These are phyloP conservation scores for Meta bourneti DNA, from an alignment of 2,888 invertebrate genomes.

Conservation along the genomic window DNA sequence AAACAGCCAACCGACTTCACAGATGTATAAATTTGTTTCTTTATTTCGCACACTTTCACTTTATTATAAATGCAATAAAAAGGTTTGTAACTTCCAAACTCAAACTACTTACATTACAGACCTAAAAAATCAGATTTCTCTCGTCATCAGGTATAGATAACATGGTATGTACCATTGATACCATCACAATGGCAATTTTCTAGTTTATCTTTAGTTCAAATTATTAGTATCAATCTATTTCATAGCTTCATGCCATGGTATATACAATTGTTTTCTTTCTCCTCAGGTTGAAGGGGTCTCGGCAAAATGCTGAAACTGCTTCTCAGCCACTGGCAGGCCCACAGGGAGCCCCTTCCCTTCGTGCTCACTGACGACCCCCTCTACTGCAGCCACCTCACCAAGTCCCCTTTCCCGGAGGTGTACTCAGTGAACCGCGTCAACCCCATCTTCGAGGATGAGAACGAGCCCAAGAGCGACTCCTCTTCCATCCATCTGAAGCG, in stretches of 20 bases:
- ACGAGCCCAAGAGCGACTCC: not conserved
- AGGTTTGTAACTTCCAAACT: too few relatives aligned
- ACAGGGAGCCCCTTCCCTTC: slow-evolving; percentile 70
- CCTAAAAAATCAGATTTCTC: too few relatives aligned
- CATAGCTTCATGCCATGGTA: not conserved
- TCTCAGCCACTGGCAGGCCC: slow-evolving; percentile 72
- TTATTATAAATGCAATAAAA: too few relatives aligned
- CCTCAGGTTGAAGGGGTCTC: slow-evolving; percentile 27
- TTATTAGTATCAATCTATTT: too few relatives aligned
- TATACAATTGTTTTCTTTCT: not conserved
- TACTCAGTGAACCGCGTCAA: slow-evolving; percentile 75
- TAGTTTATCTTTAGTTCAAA: too few relatives aligned
- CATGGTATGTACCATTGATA: too few relatives aligned
- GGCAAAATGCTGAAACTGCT: slow-evolving; percentile 68
- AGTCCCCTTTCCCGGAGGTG: slow-evolving; percentile 66
- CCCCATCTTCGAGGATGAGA: slow-evolving; percentile 71
- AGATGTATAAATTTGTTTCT: too few relatives aligned
- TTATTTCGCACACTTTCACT: too few relatives aligned
- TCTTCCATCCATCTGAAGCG: slow-evolving; percentile 44
- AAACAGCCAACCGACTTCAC: too few relatives aligned
- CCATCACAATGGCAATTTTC: too few relatives aligned
- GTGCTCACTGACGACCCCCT: slow-evolving; percentile 74
- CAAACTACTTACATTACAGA: too few relatives aligned
- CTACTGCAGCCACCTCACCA: slow-evolving; percentile 70
- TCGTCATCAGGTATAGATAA: too few relatives aligned